Conservation (phyloP, 1,140 invertebrate genomes). For the Bombus difficillimus region DNA sequence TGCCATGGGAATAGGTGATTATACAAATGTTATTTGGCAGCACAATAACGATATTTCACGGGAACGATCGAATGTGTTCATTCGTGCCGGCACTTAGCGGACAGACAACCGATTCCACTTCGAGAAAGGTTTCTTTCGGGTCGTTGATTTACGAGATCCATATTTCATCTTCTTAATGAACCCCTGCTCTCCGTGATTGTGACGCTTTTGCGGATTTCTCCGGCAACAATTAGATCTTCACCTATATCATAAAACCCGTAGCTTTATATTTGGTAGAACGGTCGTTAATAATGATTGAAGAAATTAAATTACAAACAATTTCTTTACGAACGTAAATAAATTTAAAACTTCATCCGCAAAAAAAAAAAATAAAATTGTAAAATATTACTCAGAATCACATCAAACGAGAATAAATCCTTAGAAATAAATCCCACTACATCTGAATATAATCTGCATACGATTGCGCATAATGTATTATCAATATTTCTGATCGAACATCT, state of each 20-base stretch:
- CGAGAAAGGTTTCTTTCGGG: not conserved
- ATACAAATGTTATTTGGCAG: constrained; percentile 21
- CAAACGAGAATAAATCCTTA: not conserved
- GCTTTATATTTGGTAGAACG: not conserved
- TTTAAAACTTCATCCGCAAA: not conserved
- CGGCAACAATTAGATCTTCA: not conserved
- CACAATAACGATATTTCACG: constrained; percentile 48
- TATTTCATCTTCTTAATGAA: constrained; percentile 24
- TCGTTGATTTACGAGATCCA: constrained; percentile 22
- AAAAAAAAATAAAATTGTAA: not conserved
- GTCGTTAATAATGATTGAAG: not conserved
- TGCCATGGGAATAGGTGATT: constrained; percentile 38
- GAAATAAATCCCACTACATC: not conserved
- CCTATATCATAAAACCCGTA: not conserved
- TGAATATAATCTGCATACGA: no score
- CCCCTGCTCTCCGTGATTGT: not conserved
- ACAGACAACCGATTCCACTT: not conserved
- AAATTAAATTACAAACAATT: not conserved
- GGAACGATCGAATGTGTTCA: constrained; percentile 38
- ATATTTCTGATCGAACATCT: not conserved
- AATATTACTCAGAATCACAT: not conserved
- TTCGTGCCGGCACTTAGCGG: constrained; percentile 22
- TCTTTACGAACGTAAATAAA: not conserved
- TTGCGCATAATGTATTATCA: no score
- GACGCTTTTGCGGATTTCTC: not conserved